Base-by-base conservation (phyloP, 2,113 vertebrate genomes). In the Trichechus manatus region DNA sequence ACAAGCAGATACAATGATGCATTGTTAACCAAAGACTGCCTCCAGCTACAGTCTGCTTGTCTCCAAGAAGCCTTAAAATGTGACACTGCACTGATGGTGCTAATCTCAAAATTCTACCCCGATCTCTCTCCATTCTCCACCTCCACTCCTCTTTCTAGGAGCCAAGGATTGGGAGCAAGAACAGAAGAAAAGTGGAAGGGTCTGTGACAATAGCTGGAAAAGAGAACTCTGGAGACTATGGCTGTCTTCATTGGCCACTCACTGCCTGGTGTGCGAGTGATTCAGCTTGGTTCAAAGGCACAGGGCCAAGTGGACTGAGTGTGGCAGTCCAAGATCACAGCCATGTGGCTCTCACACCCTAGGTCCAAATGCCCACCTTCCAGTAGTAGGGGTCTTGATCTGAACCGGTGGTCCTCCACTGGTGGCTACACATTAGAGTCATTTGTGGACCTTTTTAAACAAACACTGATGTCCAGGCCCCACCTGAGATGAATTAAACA, bases 271-370 rank as follows among this genome's bases (percentile, higher is more conserved):
- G 31, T 29, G 64, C 23, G 75, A 93, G 27, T 3, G 63, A 13
- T 44, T 75, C 19, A 59, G 27, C 25, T 64, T 33, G 50, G 15
- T 66, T 84, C 22, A 33, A 74, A 81, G 68, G 66, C 17, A 7
- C 9, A 11, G 10, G 9, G 3, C 11, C 10, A 0, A 15, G 31
- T 22, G 23, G 39, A 2, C 3, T 31, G 6, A 20, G n/a, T 19
- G 4, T 59, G 17, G 17, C 36, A 83, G 19, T 9, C 19, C n/a
- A 20, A 44, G 44, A 6, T 61, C 31, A 39, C 1, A 2, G 31
- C 61, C 9, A 0, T 0, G 17, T 4, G 15, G 36, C 39, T 2
- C 10, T 61, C n/a, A 47, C 33, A n/a, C 33, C 33, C 9, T 3
- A 25, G 13, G 80, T 36, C 66, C 80, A 9, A 13, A 6, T 5